phyloP scores from a whole-genome alignment of 2,888 invertebrate species.

The Vesta saturnalis region DNA sequence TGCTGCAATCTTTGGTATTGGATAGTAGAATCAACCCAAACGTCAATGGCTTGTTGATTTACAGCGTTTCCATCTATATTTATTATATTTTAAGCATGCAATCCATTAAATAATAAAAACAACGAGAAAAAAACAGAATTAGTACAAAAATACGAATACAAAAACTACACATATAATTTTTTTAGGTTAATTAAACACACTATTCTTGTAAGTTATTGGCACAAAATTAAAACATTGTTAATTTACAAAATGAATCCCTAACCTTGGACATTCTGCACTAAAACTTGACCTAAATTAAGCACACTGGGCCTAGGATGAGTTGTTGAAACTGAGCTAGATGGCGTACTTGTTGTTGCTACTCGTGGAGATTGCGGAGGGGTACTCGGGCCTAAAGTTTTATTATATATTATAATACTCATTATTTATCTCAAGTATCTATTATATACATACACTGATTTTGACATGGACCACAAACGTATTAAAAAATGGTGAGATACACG shows the following conservation, averaged over 20 bases:
- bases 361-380: slow-evolving; percentile 61
- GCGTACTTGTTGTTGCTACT: slow-evolving; percentile 55
- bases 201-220: not conserved
- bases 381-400: slow-evolving; percentile 53
- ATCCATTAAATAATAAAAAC: slow-evolving; percentile 39
- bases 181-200: not conserved
- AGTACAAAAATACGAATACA: slow-evolving; percentile 17
- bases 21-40: slow-evolving; percentile 58
- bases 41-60: slow-evolving; percentile 49
- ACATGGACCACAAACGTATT: too few species aligned
- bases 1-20: slow-evolving; percentile 52
- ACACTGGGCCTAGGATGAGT: slow-evolving; percentile 51
- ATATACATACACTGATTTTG: not conserved
- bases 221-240: not conserved
- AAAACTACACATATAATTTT: not conserved
- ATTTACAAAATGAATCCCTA: slow-evolving; percentile 47
- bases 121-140: slow-evolving; percentile 28
- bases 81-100: slow-evolving; percentile 41
- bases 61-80: slow-evolving; percentile 43
- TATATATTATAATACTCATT: too few species aligned
- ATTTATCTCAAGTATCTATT: not conserved
- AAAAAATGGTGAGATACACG: too few species aligned
- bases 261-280: slow-evolving; percentile 64
- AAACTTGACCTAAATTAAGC: slow-evolving; percentile 60
- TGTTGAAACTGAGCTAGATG: slow-evolving; percentile 56